A percentile compares a stretch with the other conserved stretches of the same genome.
Conservation (phyloP, 2,113 vertebrate species). For the Anoura caudifer region DNA sequence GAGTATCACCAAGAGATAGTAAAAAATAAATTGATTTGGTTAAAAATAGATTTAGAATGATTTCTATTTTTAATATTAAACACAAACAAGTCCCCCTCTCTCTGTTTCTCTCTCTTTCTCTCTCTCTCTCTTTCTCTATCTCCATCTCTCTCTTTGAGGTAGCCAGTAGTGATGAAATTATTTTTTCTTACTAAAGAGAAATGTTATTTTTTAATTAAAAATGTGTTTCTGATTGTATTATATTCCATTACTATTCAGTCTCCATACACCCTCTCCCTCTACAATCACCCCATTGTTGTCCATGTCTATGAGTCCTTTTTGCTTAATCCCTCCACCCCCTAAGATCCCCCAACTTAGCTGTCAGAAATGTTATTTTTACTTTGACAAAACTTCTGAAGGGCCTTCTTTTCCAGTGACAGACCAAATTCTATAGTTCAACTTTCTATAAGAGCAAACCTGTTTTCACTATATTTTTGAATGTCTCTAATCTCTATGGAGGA, state of each 20-base stretch:
- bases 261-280: no score
- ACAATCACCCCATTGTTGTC: no score
- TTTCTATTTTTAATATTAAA: neutral
- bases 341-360: no score
- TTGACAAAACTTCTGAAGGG: neutral
- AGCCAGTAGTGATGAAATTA: neutral
- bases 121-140: neutral
- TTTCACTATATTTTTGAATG: neutral
- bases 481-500: neutral
- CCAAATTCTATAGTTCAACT: neutral
- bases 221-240: no score
- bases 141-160: neutral
- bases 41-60: neutral
- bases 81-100: neutral
- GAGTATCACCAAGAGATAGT: neutral
- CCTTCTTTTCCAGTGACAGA: neutral
- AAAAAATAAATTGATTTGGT: neutral
- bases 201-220: neutral
- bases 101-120: neutral
- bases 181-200: neutral
- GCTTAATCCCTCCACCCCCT: no score
- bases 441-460: neutral
- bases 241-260: no score
- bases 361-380: neutral
- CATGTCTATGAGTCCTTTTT: no score